These are phyloP conservation scores for Lymantria dispar DNA, from an alignment of 2,888 invertebrate genomes.

Conservation along the genomic window DNA sequence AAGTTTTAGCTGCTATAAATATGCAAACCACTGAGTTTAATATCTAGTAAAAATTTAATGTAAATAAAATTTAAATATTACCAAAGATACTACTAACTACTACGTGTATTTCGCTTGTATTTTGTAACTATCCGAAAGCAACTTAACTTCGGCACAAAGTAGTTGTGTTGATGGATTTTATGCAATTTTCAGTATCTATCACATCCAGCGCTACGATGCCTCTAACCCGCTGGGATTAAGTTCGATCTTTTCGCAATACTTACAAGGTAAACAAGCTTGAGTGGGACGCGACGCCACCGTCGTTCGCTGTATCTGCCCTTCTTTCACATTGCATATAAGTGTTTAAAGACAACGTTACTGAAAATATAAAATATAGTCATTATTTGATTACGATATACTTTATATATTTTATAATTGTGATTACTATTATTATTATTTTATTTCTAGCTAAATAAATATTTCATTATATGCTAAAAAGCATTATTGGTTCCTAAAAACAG, in stretches of 20 bases:
- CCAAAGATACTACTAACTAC: slow-evolving; percentile 26
- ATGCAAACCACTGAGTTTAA: too few species aligned
- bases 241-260: slow-evolving; percentile 80
- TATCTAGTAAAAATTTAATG: too few species aligned
- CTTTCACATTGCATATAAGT: not conserved
- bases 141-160: slow-evolving; percentile 56
- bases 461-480: too few species aligned
- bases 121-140: slow-evolving; percentile 39
- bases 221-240: slow-evolving; percentile 73
- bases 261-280: slow-evolving; percentile 70
- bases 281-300: slow-evolving; percentile 29
- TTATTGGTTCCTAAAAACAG: too few species aligned
- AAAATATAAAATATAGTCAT: too few species aligned
- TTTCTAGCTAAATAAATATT: too few species aligned
- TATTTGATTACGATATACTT: too few species aligned
- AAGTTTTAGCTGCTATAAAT: too few species aligned
- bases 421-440: too few species aligned
- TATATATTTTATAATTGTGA: too few species aligned
- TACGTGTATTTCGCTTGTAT: slow-evolving; percentile 27
- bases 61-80: not conserved
- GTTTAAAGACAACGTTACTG: not conserved
- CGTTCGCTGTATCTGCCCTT: slow-evolving; percentile 17
- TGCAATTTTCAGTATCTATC: slow-evolving; percentile 83
- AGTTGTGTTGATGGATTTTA: slow-evolving; percentile 79
- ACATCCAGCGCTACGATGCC: slow-evolving; percentile 60